A percentile compares a stretch with the other conserved stretches of the same genome.
These are phyloP conservation scores for Stigmatopora nigra DNA, from an alignment of 2,113 vertebrate genomes.

Conservation along the genomic window DNA sequence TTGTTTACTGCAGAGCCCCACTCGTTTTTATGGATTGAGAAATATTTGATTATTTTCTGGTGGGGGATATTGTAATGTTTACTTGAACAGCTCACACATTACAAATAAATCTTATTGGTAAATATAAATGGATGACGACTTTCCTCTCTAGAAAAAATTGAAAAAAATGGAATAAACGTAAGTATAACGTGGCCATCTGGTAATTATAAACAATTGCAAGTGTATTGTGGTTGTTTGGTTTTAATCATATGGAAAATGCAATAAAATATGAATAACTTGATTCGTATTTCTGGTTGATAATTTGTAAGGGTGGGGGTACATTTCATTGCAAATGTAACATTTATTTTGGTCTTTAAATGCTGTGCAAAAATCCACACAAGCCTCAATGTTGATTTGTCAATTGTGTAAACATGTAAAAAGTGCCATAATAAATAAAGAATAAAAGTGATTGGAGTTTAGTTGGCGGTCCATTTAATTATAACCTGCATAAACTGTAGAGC, in stretches of 20 bases:
- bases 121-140: background rate
- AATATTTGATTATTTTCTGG: background rate
- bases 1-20: constrained; percentile 47
- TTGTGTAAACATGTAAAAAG: constrained; percentile 62
- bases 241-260: background rate
- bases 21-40: constrained; percentile 16
- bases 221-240: background rate
- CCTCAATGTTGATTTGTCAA: constrained; percentile 39
- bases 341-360: constrained; percentile 24
- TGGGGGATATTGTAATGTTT: background rate
- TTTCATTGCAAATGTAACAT: background rate
- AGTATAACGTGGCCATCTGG: background rate
- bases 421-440: constrained; percentile 63
- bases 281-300: background rate
- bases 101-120: background rate
- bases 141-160: background rate
- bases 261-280: background rate
- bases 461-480: background rate
- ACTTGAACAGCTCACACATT: background rate
- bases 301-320: background rate
- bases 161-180: too few relatives aligned
- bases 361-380: constrained; percentile 30
- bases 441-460: background rate
- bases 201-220: background rate
- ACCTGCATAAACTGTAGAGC: background rate